These are phyloP conservation scores for Megatriorchis doriae DNA, from an alignment of 2,113 vertebrate genomes.

Conservation along the genomic window DNA sequence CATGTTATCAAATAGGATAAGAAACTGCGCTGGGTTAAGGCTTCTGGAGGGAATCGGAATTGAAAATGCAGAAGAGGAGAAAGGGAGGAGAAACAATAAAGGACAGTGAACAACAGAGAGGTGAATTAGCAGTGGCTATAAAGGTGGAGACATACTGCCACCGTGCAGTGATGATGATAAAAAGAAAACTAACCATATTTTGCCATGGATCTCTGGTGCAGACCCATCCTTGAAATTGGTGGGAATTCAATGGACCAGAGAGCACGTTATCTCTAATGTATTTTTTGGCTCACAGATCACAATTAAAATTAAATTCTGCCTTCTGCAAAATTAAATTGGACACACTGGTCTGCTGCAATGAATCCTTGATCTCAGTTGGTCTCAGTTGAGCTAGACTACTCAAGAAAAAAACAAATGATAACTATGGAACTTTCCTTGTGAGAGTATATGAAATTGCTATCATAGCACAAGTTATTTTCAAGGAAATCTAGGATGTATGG, in stretches of 20 bases:
- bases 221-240: conserved; percentile 49
- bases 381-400: not conserved
- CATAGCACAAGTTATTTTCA: not conserved
- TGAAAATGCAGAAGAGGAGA: not conserved
- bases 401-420: not conserved
- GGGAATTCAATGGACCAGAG: conserved; percentile 16
- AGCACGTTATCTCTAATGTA: conserved; percentile 17
- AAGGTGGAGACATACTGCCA: conserved; percentile 28
- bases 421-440: not conserved
- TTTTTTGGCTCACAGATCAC: conserved; percentile 50
- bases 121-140: not conserved
- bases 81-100: not conserved
- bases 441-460: not conserved
- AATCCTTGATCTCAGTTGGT: not conserved
- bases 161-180: not conserved
- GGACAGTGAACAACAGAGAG: not conserved
- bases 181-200: not conserved
- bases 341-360: not conserved
- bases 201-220: conserved; percentile 7
- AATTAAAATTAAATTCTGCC: conserved; percentile 57
- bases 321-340: conserved; percentile 49
- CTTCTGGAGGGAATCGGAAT: not conserved
- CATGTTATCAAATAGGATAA: not conserved
- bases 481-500: not conserved
- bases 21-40: not conserved